A percentile compares a stretch with the other conserved stretches of the same genome.
Evolutionary conservation across 1,140 invertebrate species (phyloP).

Genomic region (Meloidogyne hapla): DNA sequence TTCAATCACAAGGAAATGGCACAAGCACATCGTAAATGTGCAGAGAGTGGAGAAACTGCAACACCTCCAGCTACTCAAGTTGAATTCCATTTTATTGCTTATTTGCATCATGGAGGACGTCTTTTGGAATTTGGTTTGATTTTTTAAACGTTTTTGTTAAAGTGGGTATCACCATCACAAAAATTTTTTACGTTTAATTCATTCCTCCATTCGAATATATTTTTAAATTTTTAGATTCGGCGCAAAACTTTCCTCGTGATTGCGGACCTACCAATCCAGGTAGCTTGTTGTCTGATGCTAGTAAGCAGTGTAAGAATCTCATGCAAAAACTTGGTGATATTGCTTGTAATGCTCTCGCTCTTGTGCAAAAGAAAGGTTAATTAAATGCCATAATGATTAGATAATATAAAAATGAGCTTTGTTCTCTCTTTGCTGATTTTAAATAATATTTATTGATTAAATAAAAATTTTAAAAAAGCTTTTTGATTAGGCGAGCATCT

Average conservation of each 20-base stretch:
- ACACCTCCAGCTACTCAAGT: slow-evolving; percentile 39
- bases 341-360: slow-evolving; percentile 47
- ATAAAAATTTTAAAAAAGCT: no score
- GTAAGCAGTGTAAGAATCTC: slow-evolving; percentile 42
- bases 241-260: slow-evolving; percentile 48
- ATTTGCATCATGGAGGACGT: slow-evolving; percentile 31
- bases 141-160: not conserved
- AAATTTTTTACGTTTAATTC: not conserved
- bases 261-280: slow-evolving; percentile 49
- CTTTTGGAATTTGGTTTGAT: slow-evolving; percentile 31
- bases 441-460: not conserved
- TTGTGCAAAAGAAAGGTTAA: slow-evolving; percentile 20
- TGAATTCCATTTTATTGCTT: slow-evolving; percentile 53
- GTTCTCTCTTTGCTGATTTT: not conserved
- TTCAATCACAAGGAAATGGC: slow-evolving; percentile 35
- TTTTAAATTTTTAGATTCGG: slow-evolving; percentile 20
- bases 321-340: slow-evolving; percentile 39
- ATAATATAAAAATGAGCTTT: not conserved
- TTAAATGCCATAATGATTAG: not conserved
- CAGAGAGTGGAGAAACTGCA: slow-evolving; percentile 45
- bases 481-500: no score
- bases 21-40: slow-evolving; percentile 39
- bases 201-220: no score
- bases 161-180: no score
- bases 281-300: slow-evolving; percentile 48